Evolutionary conservation across 2,888 invertebrate genomes (phyloP).

Genomic region (Melanostoma mellinum): DNA sequence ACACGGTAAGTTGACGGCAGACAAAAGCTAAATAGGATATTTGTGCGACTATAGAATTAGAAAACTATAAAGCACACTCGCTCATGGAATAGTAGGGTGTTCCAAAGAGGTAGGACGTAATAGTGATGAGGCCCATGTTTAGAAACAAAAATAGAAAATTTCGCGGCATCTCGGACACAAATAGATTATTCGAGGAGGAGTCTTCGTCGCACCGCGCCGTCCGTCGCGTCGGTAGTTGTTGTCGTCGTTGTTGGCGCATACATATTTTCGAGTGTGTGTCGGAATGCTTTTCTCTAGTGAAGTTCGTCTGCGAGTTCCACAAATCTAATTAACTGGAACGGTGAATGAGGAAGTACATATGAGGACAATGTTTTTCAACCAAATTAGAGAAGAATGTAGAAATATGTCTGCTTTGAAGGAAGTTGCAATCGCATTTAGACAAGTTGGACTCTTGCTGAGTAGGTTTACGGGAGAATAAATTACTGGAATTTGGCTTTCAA

Average conservation of each 20-base stretch:
- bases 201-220: background rate
- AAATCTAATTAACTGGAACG: slow-evolving; percentile 62
- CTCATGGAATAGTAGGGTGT: background rate
- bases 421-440: background rate
- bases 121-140: slow-evolving; percentile 6
- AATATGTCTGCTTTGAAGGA: background rate
- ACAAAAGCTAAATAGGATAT: slow-evolving; percentile 48
- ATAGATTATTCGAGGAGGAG: slow-evolving; percentile 43
- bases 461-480: too few relatives aligned
- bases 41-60: slow-evolving; percentile 13
- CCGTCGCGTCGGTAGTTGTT: too few relatives aligned
- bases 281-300: slow-evolving; percentile 10
- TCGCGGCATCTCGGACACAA: slow-evolving; percentile 56
- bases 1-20: slow-evolving; percentile 67
- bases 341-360: slow-evolving; percentile 31
- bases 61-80: slow-evolving; percentile 2
- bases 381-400: slow-evolving; percentile 22
- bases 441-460: background rate
- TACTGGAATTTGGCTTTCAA: too few relatives aligned
- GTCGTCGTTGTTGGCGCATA: slow-evolving; percentile 1
- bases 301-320: slow-evolving; percentile 41
- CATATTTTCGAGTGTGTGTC: background rate
- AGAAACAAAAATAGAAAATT: slow-evolving; percentile 52
- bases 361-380: slow-evolving; percentile 9
- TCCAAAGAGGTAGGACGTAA: background rate